phyloP scores from a whole-genome alignment of 2,113 vertebrate genomes.

The Atractosteus spatula region DNA sequence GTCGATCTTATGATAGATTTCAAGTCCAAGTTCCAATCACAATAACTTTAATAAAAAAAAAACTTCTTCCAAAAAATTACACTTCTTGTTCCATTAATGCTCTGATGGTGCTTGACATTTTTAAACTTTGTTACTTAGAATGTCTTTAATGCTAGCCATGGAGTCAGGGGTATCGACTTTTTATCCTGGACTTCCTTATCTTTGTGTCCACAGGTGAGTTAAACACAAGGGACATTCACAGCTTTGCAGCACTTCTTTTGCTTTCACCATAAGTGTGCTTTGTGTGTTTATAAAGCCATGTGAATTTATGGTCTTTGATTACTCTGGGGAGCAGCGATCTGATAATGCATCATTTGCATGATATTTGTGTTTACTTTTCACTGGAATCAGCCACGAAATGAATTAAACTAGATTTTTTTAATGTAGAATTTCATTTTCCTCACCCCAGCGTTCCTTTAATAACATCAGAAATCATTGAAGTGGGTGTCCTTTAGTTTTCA shows the following conservation, averaged over 20 bases:
- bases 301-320: conserved; percentile 31
- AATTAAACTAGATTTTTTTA: not conserved
- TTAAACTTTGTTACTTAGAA: conserved; percentile 90
- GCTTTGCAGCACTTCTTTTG: conserved; percentile 49
- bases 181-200: conserved; percentile 93
- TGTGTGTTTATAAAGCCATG: conserved; percentile 39
- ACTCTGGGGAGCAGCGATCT: conserved; percentile 20
- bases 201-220: conserved; percentile 92
- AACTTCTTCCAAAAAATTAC: conserved; percentile 62
- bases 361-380: conserved; percentile 29
- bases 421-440: not conserved
- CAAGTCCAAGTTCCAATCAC: conserved; percentile 6
- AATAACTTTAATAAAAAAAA: not conserved
- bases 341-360: conserved; percentile 50
- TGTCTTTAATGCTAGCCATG: conserved; percentile 98
- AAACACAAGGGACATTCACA: conserved; percentile 63
- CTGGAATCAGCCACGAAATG: not conserved
- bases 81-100: conserved; percentile 29
- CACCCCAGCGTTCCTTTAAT: not conserved
- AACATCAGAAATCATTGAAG: not conserved
- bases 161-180: conserved; percentile 94
- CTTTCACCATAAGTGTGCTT: conserved; percentile 38
- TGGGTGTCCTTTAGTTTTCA: no score
- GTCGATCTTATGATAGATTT: not conserved
- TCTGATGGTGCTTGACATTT: conserved; percentile 83